Evolutionary conservation across 2,888 invertebrate genomes (phyloP).

Genomic region (Thalpophila matura): DNA sequence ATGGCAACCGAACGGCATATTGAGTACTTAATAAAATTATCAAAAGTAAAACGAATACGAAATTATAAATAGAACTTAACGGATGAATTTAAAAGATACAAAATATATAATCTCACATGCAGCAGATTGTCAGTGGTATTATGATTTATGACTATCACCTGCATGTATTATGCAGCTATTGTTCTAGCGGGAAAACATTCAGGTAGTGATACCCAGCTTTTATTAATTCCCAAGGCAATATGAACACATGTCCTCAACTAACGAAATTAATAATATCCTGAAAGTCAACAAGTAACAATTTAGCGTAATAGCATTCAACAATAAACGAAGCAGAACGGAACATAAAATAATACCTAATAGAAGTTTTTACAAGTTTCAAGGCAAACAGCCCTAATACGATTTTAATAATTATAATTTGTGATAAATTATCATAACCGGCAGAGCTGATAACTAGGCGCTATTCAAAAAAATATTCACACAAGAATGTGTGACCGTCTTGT

Average conservation of each 20-base stretch:
- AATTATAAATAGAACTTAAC: not conserved
- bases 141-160: too few relatives aligned
- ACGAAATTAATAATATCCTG: slow-evolving; percentile 34
- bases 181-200: slow-evolving; percentile 35
- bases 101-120: slow-evolving; percentile 7
- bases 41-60: not conserved
- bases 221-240: slow-evolving; percentile 35
- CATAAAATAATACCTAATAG: slow-evolving; percentile 25
- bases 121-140: slow-evolving; percentile 5
- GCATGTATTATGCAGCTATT: slow-evolving; percentile 30
- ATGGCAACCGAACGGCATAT: too few relatives aligned
- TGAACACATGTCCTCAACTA: slow-evolving; percentile 28
- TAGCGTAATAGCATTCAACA: slow-evolving; percentile 6
- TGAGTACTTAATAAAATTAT: too few relatives aligned
- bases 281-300: slow-evolving; percentile 5
- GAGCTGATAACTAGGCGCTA: not conserved
- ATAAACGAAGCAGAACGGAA: slow-evolving; percentile 22
- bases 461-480: slow-evolving; percentile 41
- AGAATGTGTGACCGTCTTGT: slow-evolving; percentile 23
- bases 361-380: slow-evolving; percentile 36
- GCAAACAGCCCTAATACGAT: slow-evolving; percentile 36
- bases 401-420: slow-evolving; percentile 22
- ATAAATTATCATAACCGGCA: slow-evolving; percentile 50
- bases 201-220: slow-evolving; percentile 14
- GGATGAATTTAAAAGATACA: slow-evolving; percentile 1